These are phyloP conservation scores for Nematolebias whitei DNA, from an alignment of 2,113 vertebrate species.

Conservation along the genomic window DNA sequence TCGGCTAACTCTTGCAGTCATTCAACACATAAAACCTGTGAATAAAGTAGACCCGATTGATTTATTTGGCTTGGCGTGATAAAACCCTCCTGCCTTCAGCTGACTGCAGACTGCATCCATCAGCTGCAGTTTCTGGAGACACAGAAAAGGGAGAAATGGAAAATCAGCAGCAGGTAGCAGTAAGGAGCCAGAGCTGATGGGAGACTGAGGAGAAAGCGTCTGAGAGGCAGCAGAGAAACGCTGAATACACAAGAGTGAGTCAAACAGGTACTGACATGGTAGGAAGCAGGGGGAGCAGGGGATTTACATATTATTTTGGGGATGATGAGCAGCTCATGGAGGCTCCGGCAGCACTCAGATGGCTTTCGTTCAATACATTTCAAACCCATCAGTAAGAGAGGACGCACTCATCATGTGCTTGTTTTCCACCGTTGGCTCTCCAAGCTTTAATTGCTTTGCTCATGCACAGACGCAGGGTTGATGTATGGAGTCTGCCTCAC, in stretches of 20 bases:
- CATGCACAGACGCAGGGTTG: conserved; percentile 46
- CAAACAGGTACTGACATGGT: conserved; percentile 54
- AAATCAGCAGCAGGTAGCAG: conserved; percentile 21
- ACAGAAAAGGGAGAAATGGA: conserved; percentile 5
- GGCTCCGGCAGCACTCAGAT: conserved; percentile 14
- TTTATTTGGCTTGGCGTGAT: conserved; percentile 5
- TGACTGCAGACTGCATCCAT: conserved; percentile 24
- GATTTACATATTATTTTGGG: conserved; percentile 68
- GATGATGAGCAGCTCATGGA: conserved; percentile 40
- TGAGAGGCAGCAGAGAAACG: conserved; percentile 7
- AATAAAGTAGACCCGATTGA: conserved; percentile 4
- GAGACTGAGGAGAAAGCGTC: conserved; percentile 9
- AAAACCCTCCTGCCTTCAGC: conserved; percentile 1
- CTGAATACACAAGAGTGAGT: conserved; percentile 20
- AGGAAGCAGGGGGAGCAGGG: conserved; percentile 22
- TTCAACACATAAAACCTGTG: too few species aligned
- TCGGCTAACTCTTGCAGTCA: too few species aligned
- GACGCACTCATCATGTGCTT: conserved; percentile 47
- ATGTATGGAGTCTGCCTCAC: conserved; percentile 22
- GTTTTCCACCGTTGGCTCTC: conserved; percentile 32
- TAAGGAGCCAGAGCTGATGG: conserved; percentile 17
- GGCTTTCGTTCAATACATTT: conserved; percentile 38
- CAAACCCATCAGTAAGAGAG: conserved; percentile 39
- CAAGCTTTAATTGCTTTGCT: conserved; percentile 67
- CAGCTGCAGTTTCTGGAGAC: conserved; percentile 2